Base-by-base conservation (phyloP, 1,140 invertebrate genomes). In the Stegodyphus dumicola region DNA sequence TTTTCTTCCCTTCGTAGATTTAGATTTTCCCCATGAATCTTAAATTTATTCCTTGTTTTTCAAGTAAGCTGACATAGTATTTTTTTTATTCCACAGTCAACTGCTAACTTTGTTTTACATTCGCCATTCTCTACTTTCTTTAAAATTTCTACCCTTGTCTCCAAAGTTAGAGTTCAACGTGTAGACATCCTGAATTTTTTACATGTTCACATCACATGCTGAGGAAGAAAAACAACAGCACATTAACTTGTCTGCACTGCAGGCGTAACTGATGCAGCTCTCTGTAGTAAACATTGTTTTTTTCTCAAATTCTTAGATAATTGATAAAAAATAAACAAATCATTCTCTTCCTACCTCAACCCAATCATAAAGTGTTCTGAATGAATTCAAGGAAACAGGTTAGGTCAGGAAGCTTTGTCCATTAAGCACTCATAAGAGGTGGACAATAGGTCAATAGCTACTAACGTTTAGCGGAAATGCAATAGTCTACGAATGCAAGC, bases 151-250 rank as follows among this genome's bases (percentile, higher is more conserved):
- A 60, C 5, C 56, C 5, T 60, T 60, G 56, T 1, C 15, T 60
- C 56, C 5, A 2, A 2, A 60, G 56, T 60, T 60, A 33, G 3
- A 60, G 56, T 60, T 15, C 56, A 1, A 60, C 56, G 56, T 60
- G 56, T 60, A 60, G 56, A 60, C 56, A 60, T 60, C 56, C 56
- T 60, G 56, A 60, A 60, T 60, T 60, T 33, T 60, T 60, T 60
- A 60, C 56, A 60, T 2, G 56, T 60, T 60, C 56, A 60, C 56
- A 60, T 5, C 56, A 60, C 56, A 60, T 15, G 15, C 56, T 60
- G 56, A 60, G 56, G 15, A 60, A 60, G 56, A 60, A 60, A 60
- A 60, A 60, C 56, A 2, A 60, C 1, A 60, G 9, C 9, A 60
- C 56, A 60, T 60, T 60, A 60, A 60, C 56, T 60, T 10, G 56